Evolutionary conservation across 64 coral and sea anemone species (phyloP).

Genomic region (Anthopleura sola): DNA sequence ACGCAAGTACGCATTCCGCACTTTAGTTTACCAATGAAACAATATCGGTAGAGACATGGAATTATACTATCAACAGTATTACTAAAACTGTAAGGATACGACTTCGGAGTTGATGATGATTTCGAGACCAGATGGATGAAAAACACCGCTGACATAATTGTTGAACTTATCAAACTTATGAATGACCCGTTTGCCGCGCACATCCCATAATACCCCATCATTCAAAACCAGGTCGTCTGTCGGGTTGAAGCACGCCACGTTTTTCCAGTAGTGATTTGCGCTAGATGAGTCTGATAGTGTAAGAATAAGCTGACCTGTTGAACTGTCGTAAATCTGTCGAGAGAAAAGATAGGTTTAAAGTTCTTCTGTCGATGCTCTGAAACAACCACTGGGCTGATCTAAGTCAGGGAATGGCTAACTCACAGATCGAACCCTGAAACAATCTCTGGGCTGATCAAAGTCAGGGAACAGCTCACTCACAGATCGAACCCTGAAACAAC

Average conservation of each 20-base stretch:
- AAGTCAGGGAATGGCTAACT: too few species aligned
- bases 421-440: too few species aligned
- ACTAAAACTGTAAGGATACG: slow-evolving; percentile 68
- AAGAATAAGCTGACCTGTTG: slow-evolving; percentile 64
- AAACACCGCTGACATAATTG: slow-evolving; percentile 94
- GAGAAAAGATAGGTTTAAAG: not conserved
- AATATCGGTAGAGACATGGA: too few species aligned
- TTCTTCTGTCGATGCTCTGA: too few species aligned
- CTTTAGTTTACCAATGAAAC: too few species aligned
- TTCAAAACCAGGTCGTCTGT: slow-evolving; percentile 91
- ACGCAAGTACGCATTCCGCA: too few species aligned
- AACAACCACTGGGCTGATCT: too few species aligned
- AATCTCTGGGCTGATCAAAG: too few species aligned
- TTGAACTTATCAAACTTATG: slow-evolving; percentile 99
- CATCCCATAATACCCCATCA: slow-evolving; percentile 98
- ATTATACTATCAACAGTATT: too few species aligned
- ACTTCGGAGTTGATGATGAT: slow-evolving; percentile 99
- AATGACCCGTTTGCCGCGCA: slow-evolving; percentile 74
- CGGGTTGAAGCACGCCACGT: slow-evolving; percentile 85
- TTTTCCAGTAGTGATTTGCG: slow-evolving; percentile 84
- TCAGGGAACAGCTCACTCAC: too few species aligned
- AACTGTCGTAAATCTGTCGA: slow-evolving; percentile 79
- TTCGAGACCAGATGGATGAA: slow-evolving; percentile 93
- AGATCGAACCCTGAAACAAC: too few species aligned
- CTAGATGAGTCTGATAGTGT: slow-evolving; percentile 61